These are phyloP conservation scores for Megalopta genalis DNA, from an alignment of 1,140 invertebrate species.

Conservation along the genomic window DNA sequence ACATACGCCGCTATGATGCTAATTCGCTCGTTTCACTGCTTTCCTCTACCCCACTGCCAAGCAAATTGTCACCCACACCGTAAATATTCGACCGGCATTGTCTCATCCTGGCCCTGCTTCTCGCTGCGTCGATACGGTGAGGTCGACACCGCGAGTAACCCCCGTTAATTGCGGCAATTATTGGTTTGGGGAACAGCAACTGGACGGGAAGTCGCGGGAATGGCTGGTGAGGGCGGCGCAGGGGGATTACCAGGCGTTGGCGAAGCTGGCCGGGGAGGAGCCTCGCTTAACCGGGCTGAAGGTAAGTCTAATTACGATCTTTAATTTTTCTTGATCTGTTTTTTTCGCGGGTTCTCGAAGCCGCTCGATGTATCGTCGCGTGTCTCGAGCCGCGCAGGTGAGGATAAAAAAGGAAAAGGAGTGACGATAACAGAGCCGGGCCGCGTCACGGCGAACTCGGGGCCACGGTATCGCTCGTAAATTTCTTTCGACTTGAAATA, in stretches of 20 bases:
- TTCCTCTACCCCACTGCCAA: too few species aligned
- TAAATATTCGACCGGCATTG: too few species aligned
- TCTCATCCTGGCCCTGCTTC: background rate
- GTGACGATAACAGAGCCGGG: background rate
- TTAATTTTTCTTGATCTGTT: background rate
- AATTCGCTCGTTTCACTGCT: too few species aligned
- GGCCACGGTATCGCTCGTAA: background rate
- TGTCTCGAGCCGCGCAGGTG: background rate
- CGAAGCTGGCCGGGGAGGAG: constrained; percentile 90
- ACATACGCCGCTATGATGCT: too few species aligned
- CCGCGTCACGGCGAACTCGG: background rate
- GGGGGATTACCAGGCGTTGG: constrained; percentile 90
- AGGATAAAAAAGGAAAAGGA: background rate
- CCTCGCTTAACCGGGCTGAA: constrained; percentile 89
- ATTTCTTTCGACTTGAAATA: constrained; percentile 8
- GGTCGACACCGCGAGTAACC: constrained; percentile 48
- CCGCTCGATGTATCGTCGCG: background rate
- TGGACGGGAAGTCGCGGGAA: constrained; percentile 87
- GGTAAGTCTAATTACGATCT: constrained; percentile 79
- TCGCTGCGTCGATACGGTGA: constrained; percentile 16
- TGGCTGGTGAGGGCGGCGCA: constrained; percentile 91
- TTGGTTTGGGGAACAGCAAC: constrained; percentile 74
- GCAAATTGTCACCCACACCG: too few species aligned
- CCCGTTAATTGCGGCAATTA: constrained; percentile 51
- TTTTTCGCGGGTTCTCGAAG: background rate